These are phyloP conservation scores for Budorcas taxicolor DNA, from an alignment of 2,113 vertebrate species.

Conservation along the genomic window DNA sequence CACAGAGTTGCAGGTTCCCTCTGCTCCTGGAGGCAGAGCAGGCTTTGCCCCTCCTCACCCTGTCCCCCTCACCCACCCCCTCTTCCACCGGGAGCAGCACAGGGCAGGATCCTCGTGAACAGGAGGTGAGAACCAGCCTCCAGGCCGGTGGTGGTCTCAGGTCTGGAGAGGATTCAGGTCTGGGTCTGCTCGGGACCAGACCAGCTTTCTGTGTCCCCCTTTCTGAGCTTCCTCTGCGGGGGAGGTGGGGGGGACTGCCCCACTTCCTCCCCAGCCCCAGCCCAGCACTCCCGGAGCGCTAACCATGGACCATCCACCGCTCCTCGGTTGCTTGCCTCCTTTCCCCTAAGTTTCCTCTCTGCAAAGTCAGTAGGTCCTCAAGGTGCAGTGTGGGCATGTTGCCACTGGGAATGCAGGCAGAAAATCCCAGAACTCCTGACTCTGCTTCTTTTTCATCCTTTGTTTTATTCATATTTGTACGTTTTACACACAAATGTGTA, in stretches of 20 bases:
- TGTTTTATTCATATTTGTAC: background rate
- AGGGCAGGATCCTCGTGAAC: background rate
- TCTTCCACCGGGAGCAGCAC: background rate
- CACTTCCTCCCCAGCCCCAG: background rate
- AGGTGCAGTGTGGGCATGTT: background rate
- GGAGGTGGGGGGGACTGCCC: background rate
- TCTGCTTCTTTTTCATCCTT: background rate
- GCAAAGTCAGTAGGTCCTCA: background rate
- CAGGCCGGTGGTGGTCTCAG: background rate
- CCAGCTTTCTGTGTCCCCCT: background rate
- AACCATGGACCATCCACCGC: background rate
- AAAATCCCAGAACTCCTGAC: background rate
- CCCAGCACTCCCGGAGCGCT: background rate
- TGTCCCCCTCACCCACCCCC: accelerated
- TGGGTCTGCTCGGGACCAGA: background rate
- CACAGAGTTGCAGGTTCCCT: background rate
- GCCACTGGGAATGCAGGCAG: background rate
- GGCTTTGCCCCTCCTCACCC: background rate
- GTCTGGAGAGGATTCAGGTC: background rate
- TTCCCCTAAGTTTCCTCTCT: background rate
- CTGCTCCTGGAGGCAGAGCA: background rate
- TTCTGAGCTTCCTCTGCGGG: background rate
- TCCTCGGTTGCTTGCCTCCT: background rate
- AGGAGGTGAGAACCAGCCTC: background rate
- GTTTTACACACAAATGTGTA: background rate